phyloP scores from a whole-genome alignment of 2,888 invertebrate genomes.

The Nymphalis urticae region DNA sequence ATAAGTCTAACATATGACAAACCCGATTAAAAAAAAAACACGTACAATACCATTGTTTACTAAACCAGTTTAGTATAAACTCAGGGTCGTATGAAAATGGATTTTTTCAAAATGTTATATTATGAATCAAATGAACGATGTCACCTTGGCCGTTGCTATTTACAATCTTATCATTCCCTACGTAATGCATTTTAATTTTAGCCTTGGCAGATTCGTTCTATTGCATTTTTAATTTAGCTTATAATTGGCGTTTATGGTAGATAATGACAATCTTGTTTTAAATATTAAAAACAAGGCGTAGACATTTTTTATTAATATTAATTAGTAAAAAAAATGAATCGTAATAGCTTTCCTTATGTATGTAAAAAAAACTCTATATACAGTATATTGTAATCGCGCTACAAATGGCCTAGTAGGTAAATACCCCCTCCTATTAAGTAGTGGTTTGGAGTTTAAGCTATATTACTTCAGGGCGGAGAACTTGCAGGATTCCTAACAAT shows the following conservation, averaged over 20 bases:
- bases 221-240: constrained; percentile 6
- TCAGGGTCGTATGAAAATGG: constrained; percentile 12
- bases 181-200: constrained; percentile 12
- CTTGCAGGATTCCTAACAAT: no score
- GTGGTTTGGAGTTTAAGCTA: no score
- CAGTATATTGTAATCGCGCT: no score
- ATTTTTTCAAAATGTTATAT: constrained; percentile 1
- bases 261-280: no score
- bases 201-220: constrained; percentile 10
- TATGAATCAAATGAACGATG: constrained; percentile 1
- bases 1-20: not conserved
- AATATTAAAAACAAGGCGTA: no score
- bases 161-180: constrained; percentile 7
- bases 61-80: not conserved
- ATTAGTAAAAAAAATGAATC: no score
- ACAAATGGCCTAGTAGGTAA: no score
- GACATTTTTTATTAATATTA: no score
- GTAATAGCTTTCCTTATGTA: no score
- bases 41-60: not conserved
- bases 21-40: not conserved
- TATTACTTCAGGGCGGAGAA: no score
- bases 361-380: not conserved
- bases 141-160: constrained; percentile 3
- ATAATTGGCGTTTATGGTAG: not conserved
- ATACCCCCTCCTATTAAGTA: no score